phyloP scores from a whole-genome alignment of 2,797 vertebrate species.

The Sebastes jordani region DNA sequence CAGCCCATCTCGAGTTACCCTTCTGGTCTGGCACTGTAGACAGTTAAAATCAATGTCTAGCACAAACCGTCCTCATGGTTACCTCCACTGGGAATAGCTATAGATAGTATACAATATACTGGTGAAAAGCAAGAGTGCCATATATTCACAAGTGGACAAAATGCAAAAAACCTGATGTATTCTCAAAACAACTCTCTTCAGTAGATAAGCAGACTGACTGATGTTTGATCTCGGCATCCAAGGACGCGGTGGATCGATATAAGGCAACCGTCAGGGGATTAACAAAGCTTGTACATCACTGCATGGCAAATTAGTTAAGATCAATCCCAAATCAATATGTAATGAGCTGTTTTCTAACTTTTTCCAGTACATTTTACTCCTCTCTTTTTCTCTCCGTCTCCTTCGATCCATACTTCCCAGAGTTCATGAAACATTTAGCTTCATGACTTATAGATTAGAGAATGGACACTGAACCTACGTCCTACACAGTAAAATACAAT shows the following conservation, averaged over 20 bases:
- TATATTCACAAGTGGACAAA: background rate
- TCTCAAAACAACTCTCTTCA: conserved; percentile 2
- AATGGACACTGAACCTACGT: background rate
- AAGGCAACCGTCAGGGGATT: conserved; percentile 32
- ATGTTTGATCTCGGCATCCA: conserved; percentile 36
- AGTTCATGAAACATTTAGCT: conserved; percentile 61
- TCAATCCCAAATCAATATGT: conserved; percentile 65
- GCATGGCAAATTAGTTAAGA: conserved; percentile 55
- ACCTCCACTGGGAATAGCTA: background rate
- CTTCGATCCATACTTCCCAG: conserved; percentile 7
- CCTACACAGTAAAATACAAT: background rate
- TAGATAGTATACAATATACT: background rate
- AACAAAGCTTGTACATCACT: conserved; percentile 34
- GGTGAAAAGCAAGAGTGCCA: background rate
- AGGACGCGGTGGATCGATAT: conserved; percentile 40
- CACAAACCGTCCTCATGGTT: conserved; percentile 9
- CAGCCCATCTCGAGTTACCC: conserved; percentile 30
- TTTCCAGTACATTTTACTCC: conserved; percentile 46
- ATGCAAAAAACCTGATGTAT: background rate
- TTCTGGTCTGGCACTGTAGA: background rate
- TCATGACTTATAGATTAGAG: conserved; percentile 60
- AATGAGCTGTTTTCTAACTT: conserved; percentile 56
- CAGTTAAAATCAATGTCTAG: conserved; percentile 21
- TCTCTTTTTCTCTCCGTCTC: conserved; percentile 28
- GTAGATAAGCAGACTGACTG: conserved; percentile 21